Conservation (phyloP, 2,797 vertebrate genomes). For the Molossus molossus region DNA sequence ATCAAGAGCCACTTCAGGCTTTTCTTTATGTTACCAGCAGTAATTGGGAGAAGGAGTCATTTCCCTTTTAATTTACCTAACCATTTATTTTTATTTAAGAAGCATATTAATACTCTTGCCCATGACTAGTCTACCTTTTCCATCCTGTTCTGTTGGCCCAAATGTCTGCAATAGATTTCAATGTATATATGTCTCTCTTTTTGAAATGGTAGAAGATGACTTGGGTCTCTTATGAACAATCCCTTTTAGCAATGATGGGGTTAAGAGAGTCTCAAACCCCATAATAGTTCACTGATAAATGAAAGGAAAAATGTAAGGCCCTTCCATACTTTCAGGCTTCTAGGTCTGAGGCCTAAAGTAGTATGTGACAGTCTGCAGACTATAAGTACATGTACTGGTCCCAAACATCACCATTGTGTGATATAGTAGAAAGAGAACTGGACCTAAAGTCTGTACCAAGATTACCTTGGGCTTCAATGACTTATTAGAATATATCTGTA, state of each 20-base stretch:
- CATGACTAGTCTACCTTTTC: background rate
- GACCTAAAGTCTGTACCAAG: background rate
- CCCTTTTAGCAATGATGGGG: background rate
- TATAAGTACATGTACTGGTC: background rate
- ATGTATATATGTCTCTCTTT: background rate
- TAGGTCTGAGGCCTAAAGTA: background rate
- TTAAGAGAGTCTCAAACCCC: background rate
- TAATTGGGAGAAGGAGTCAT: background rate
- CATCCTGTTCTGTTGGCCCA: background rate
- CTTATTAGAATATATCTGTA: background rate
- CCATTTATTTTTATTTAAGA: background rate
- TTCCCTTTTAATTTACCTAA: background rate
- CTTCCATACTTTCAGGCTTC: background rate
- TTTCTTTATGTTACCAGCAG: background rate
- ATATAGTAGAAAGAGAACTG: background rate
- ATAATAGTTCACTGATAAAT: background rate
- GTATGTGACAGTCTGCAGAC: background rate
- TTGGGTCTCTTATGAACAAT: background rate
- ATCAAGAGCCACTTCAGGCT: background rate
- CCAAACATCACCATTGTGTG: background rate
- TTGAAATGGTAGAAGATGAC: constrained; percentile 8
- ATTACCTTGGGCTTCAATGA: background rate
- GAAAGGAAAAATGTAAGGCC: background rate
- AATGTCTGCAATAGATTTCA: constrained; percentile 4
- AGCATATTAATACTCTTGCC: background rate